Conservation (phyloP, 1,140 invertebrate genomes). For the Riptortus pedestris region DNA sequence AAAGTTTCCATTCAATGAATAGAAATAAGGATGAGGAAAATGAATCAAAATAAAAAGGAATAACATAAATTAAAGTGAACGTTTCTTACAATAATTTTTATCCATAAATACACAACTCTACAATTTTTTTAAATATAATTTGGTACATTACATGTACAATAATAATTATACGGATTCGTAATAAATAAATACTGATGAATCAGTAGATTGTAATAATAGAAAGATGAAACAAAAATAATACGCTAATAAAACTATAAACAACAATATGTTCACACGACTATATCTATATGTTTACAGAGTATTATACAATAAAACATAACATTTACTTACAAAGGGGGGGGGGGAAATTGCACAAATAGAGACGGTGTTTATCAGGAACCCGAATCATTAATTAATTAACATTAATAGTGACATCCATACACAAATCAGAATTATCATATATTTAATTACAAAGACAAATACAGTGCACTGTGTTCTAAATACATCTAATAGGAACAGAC, state of each 20-base stretch:
- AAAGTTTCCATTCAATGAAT: not conserved
- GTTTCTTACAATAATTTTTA: slow-evolving; percentile 25
- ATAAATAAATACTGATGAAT: slow-evolving; percentile 30
- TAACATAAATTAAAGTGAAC: slow-evolving; percentile 8
- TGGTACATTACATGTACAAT: slow-evolving; percentile 33
- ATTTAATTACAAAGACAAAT: not conserved
- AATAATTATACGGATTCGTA: slow-evolving; percentile 28
- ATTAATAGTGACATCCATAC: slow-evolving; percentile 11
- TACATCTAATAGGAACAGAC: slow-evolving; percentile 25
- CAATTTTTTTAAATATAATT: slow-evolving; percentile 29
- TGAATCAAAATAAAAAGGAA: not conserved
- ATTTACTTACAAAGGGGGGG: slow-evolving; percentile 25
- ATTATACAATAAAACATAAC: slow-evolving; percentile 24
- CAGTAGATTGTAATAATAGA: slow-evolving; percentile 21
- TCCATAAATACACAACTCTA: slow-evolving; percentile 34
- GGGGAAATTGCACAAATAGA: slow-evolving; percentile 22
- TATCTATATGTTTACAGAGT: slow-evolving; percentile 19
- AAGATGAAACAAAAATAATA: slow-evolving; percentile 22
- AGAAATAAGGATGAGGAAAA: not conserved
- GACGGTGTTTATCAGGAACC: slow-evolving; percentile 12
- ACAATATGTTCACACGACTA: slow-evolving; percentile 27
- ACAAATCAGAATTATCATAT: not conserved
- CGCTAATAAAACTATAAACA: slow-evolving; percentile 28
- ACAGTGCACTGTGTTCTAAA: slow-evolving; percentile 25
- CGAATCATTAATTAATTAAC: slow-evolving; percentile 1